Evolutionary conservation across 2,888 invertebrate genomes (phyloP).

Genomic region (Apamea crenata): DNA sequence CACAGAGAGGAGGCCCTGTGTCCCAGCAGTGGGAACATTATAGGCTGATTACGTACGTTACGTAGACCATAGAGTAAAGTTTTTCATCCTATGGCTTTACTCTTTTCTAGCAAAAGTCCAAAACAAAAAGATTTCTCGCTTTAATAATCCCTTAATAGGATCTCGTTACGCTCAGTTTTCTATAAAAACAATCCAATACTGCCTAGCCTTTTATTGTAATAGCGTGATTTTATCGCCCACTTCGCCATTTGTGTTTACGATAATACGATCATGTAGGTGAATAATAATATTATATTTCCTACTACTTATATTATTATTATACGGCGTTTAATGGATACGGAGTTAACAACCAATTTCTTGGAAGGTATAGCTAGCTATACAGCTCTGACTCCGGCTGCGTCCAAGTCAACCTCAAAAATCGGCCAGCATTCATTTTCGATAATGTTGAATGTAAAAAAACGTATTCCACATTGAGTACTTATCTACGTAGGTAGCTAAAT

Average conservation of each 20-base stretch:
- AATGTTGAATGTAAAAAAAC: not conserved
- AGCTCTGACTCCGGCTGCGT: too few species aligned
- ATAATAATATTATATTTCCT: conserved; percentile 47
- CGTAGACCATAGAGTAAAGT: not conserved
- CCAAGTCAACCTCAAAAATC: not conserved
- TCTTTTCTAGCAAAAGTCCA: not conserved
- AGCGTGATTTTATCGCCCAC: conserved; percentile 49
- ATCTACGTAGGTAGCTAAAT: not conserved
- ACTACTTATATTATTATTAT: conserved; percentile 2
- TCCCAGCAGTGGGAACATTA: too few species aligned
- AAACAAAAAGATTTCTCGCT: not conserved
- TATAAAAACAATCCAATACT: conserved; percentile 28
- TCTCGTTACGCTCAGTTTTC: conserved; percentile 27
- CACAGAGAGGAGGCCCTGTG: too few species aligned
- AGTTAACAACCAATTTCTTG: not conserved
- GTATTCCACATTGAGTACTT: not conserved
- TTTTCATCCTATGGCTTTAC: not conserved
- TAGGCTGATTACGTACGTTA: too few species aligned
- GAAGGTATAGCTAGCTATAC: too few species aligned
- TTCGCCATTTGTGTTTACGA: conserved; percentile 57
- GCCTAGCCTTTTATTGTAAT: conserved; percentile 47
- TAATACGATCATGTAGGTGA: conserved; percentile 41
- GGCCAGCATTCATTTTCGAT: not conserved
- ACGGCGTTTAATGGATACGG: not conserved
- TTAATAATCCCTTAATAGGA: not conserved